These are phyloP conservation scores for Nomada hirtipes DNA, from an alignment of 2,888 invertebrate genomes.

Conservation along the genomic window DNA sequence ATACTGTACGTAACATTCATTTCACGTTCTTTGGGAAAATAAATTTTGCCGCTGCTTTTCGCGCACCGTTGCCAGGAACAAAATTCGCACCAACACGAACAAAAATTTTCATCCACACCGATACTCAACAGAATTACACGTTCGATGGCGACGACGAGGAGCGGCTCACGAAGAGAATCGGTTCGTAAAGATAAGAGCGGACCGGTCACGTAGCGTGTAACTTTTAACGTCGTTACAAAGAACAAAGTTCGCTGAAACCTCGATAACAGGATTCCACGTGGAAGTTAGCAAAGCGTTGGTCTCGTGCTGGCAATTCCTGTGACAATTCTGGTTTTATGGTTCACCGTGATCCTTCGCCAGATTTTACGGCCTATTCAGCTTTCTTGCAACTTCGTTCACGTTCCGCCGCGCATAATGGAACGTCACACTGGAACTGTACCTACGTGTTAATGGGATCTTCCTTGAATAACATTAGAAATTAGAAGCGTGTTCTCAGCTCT, in stretches of 20 bases:
- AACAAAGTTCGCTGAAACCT: not conserved
- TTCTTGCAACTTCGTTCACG: slow-evolving; percentile 1
- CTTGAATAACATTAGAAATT: not conserved
- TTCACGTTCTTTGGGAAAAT: too few relatives aligned
- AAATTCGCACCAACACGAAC: not conserved
- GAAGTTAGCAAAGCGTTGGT: slow-evolving; percentile 9
- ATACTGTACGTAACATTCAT: too few relatives aligned
- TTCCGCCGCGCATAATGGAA: slow-evolving; percentile 7
- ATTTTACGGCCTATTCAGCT: slow-evolving; percentile 20
- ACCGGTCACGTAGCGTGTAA: slow-evolving; percentile 21
- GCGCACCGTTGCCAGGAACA: not conserved
- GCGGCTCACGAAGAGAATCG: slow-evolving; percentile 21
- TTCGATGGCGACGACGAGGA: not conserved
- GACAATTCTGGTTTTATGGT: slow-evolving; percentile 37
- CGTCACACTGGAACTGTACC: not conserved
- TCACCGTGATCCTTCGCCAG: slow-evolving; percentile 7
- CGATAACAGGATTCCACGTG: slow-evolving; percentile 24
- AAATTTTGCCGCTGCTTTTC: not conserved
- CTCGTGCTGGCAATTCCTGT: slow-evolving; percentile 6
- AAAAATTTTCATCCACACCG: not conserved
- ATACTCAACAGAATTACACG: not conserved
- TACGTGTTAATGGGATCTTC: not conserved
- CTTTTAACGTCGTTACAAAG: slow-evolving; percentile 28
- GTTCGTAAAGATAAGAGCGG: not conserved
- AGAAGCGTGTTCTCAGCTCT: not conserved